Base-by-base conservation (phyloP, 2,888 invertebrate genomes). In the Parapristionchus giblindavisi region DNA sequence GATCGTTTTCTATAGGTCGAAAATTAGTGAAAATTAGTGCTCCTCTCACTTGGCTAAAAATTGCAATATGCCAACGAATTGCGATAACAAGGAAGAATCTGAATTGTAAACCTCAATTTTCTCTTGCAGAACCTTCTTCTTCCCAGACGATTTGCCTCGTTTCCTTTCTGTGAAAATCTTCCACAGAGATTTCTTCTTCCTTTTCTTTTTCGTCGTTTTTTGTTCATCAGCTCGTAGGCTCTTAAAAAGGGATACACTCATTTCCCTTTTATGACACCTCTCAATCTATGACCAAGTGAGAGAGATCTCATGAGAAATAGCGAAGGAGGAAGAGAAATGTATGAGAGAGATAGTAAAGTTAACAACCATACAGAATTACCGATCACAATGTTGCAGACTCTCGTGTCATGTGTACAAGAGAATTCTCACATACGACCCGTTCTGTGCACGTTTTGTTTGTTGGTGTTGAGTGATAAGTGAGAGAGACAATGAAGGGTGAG, bases 101-200 rank as follows among this genome's bases (percentile, higher is more conserved):
- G 24, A 29, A 56, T 24, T 48, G n/a, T 52, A 36, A 14, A 68
- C 68, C 52, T 68, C 68, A n/a, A 68, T 32, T 21, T 68, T 68
- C 52, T 68, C 68, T 34, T 68, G 68, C 34, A 68, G 24, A 17
- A 34, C 34, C 36, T 52, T 48, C 38, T 38, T 52, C n/a, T 52
- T 68, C 34, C 51, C 14, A 14, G 3, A 21, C 43, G 38, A 3
- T 48, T 48, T 21, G n/a, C 4, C 34, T 68, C 52, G 32, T 14
- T 14, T 24, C 32, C 34, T 8, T 48, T 52, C 52, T 52, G 51
- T 52, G 68, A 68, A 52, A 6, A 68, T 68, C 32, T 38, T 48
- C 48, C 48, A 43, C 40, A 65, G 63, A 43, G 43, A 65, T 65
- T 43, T 65, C 43, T 43, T 65, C 17, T 43, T 65, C 36, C 43